Base-by-base conservation (phyloP, 2,888 invertebrate genomes). In the Athetis lepigone region DNA sequence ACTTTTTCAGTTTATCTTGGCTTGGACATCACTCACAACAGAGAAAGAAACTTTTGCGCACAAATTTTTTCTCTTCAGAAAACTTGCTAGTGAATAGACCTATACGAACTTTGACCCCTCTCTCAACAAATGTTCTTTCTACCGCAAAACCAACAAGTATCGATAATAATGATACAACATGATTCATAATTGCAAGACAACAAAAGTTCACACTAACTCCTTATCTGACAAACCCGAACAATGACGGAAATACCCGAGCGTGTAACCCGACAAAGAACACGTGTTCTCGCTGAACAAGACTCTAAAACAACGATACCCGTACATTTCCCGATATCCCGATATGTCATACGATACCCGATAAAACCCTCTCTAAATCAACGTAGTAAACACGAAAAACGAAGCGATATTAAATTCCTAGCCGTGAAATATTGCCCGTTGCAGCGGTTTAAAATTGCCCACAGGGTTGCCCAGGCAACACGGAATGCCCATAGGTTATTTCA, bases 351-450 rank as follows among this genome's bases (percentile, higher is more conserved):
- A 75, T 58, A 55, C 57, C 27, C 51, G 55, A 59, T 56, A 59
- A 59, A 70, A 51, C 49, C 54, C 16, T 40, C 42, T 64, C 67
- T 77, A 75, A 77, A 73, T 77, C 70, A 67, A 63, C 70, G 65
- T 56, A 66, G 77, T 81, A 71, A 77, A 81, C 73, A 78, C 74
- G 69, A 66, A 77, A 77, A 79, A 77, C 73, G 72, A 49, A 69
- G 51, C 57, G 63, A 74, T 82, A 82, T 81, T 80, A 77, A 80
- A 75, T 79, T 75, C 76, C 67, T 55, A 55, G 60, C 65, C 36
- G 68, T 70, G 65, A 79, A 77, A 75, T 77, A 80, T 75, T 47
- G 78, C 55, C 19, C 29, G 62, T n/a, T 64, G 57, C 60, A 61
- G 29, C 62, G 60, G 55, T 68, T 79, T 70, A 65, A 80, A 78